A percentile compares a stretch with the other conserved stretches of the same genome.
phyloP scores from a whole-genome alignment of 1,140 invertebrate species.

The Sweltsa coloradensis region DNA sequence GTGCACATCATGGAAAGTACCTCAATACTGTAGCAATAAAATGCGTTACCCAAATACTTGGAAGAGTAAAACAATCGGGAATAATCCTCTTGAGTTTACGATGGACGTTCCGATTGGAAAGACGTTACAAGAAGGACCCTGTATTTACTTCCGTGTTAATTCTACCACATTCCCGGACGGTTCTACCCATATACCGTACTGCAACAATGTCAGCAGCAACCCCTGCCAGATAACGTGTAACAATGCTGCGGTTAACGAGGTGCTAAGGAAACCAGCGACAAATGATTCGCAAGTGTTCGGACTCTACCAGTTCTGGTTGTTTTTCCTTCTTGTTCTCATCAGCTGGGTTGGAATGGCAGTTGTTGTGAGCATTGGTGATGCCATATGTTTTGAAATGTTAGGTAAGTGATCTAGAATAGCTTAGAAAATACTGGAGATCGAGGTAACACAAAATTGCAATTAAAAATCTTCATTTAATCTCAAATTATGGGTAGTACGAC shows the following conservation, averaged over 20 bases:
- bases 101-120: too few species aligned
- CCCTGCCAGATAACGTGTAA: slow-evolving; percentile 38
- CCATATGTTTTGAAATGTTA: slow-evolving; percentile 66
- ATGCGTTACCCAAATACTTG: too few species aligned
- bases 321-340: slow-evolving; percentile 50
- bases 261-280: slow-evolving; percentile 24
- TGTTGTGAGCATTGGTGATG: slow-evolving; percentile 66
- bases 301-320: slow-evolving; percentile 53
- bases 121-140: too few species aligned
- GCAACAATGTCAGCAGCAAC: slow-evolving; percentile 16
- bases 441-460: too few species aligned
- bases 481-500: too few species aligned
- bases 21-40: slow-evolving; percentile 31
- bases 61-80: too few species aligned
- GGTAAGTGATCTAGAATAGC: too few species aligned
- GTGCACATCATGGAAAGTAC: slow-evolving; percentile 27
- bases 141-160: too few species aligned
- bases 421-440: too few species aligned
- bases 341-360: slow-evolving; percentile 75
- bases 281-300: slow-evolving; percentile 26
- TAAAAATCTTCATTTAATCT: too few species aligned
- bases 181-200: slow-evolving; percentile 16
- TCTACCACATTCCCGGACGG: too few species aligned
- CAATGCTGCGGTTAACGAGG: slow-evolving; percentile 27
- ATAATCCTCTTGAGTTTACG: too few species aligned